These are phyloP conservation scores for Lasioglossum morio DNA, from an alignment of 2,888 invertebrate species.

Conservation along the genomic window DNA sequence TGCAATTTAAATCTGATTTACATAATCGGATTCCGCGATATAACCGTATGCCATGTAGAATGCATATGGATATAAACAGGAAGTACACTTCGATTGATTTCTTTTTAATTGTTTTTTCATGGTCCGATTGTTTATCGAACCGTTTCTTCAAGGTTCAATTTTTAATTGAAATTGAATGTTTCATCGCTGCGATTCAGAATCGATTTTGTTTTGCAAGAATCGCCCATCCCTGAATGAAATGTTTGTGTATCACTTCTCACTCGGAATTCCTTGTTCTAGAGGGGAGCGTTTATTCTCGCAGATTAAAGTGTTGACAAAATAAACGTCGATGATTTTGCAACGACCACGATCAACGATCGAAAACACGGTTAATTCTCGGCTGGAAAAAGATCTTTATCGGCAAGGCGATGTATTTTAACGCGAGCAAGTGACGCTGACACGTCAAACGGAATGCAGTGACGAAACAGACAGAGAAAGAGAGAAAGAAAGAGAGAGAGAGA, in stretches of 20 bases:
- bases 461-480: not conserved
- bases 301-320: constrained; percentile 26
- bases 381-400: constrained; percentile 25
- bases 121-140: too few relatives aligned
- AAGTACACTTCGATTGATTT: too few relatives aligned
- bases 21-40: too few relatives aligned
- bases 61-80: too few relatives aligned
- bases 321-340: not conserved
- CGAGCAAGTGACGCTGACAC: constrained; percentile 2
- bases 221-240: not conserved
- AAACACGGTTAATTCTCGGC: constrained; percentile 22
- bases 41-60: too few relatives aligned
- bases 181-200: too few relatives aligned
- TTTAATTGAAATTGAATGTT: too few relatives aligned
- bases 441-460: constrained; percentile 28
- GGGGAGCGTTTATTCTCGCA: not conserved
- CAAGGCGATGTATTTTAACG: constrained; percentile 32
- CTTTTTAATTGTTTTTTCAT: too few relatives aligned
- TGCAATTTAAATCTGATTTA: too few relatives aligned
- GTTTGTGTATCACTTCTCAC: not conserved
- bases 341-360: constrained; percentile 3
- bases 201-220: too few relatives aligned
- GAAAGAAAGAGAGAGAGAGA: not conserved
- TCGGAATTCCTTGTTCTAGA: not conserved
- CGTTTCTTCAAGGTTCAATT: too few relatives aligned